Conservation (phyloP, 2,888 invertebrate species). For the Lasioglossum figueresi region DNA sequence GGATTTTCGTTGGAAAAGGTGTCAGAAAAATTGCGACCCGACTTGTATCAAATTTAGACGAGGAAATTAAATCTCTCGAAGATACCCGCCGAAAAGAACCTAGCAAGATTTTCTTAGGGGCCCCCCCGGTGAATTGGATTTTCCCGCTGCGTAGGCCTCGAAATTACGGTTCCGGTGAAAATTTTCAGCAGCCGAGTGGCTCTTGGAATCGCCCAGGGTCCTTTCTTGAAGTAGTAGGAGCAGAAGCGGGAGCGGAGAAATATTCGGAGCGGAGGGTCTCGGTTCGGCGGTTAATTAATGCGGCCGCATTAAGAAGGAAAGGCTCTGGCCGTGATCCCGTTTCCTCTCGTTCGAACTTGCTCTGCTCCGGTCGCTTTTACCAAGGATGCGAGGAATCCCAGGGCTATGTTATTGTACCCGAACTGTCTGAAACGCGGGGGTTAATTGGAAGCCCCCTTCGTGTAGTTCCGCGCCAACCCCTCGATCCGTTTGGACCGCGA, state of each 20-base stretch:
- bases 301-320: slow-evolving; percentile 73
- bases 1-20: neutral
- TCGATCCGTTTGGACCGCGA: slow-evolving; percentile 56
- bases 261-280: slow-evolving; percentile 67
- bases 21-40: neutral
- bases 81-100: neutral
- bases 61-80: too few relatives aligned
- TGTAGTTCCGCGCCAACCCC: slow-evolving; percentile 66
- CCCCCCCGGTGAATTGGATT: neutral
- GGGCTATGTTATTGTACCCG: slow-evolving; percentile 72
- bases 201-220: slow-evolving; percentile 47
- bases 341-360: slow-evolving; percentile 52
- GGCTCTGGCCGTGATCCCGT: slow-evolving; percentile 37
- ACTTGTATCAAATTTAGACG: too few relatives aligned
- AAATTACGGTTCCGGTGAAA: slow-evolving; percentile 22
- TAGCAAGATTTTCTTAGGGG: neutral
- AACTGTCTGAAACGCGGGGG: slow-evolving; percentile 72
- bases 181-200: slow-evolving; percentile 42
- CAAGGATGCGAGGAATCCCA: slow-evolving; percentile 57
- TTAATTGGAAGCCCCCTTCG: slow-evolving; percentile 76
- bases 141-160: neutral
- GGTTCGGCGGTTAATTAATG: slow-evolving; percentile 75
- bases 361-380: slow-evolving; percentile 25
- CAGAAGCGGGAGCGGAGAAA: slow-evolving; percentile 50
- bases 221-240: slow-evolving; percentile 24